Base-by-base conservation (phyloP, 1,140 invertebrate species). In the Coelopa frigida region DNA sequence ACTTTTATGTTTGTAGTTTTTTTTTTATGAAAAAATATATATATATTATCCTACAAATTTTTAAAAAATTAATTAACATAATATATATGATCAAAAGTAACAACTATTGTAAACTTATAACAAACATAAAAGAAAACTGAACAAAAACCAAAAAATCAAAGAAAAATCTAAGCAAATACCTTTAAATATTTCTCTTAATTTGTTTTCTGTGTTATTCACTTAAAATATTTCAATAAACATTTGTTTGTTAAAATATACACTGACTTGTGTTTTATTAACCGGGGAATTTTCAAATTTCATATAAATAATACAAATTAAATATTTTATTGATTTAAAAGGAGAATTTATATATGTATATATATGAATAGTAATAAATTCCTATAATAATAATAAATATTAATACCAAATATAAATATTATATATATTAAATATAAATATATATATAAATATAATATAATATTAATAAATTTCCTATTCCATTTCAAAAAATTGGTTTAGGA, bases 191-290 rank as follows among this genome's bases (percentile, higher is more conserved):
- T 33, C 23, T 33, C 42, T 44, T 44, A 6, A 35, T 33, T 44
- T 44, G 20, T 33, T 33, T 44, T 44, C 32, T 44, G 42, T 44
- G 29, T 33, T 44, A 14, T 15, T n/a, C 12, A 21, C 12, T 22
- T 35, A 33, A 33, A 48, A 36, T 39, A 23, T n/a, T 21, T 18
- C 26, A 14, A 42, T 37, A 37, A 48, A 35, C 21, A 48, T 35
- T 42, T 48, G 38, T 48, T 42, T 37, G 39, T 33, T 48, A 48
- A 38, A 46, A 48, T 40, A 47, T 47, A n/a, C 21, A 32, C 39
- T 26, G 5, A 20, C 12, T 33, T 21, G 5, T 41, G 38, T 47
- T 47, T 38, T 46, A 32, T 14, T 39, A 5, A 24, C 8, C 20
- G 14, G 36, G 23, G n/a, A n/a, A n/a, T n/a, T n/a, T n/a, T n/a